Percentiles rank a stretch among this genome's conserved stretches.
phyloP scores from a whole-genome alignment of 2,888 invertebrate species.

The Dicranocentrus wangi region DNA sequence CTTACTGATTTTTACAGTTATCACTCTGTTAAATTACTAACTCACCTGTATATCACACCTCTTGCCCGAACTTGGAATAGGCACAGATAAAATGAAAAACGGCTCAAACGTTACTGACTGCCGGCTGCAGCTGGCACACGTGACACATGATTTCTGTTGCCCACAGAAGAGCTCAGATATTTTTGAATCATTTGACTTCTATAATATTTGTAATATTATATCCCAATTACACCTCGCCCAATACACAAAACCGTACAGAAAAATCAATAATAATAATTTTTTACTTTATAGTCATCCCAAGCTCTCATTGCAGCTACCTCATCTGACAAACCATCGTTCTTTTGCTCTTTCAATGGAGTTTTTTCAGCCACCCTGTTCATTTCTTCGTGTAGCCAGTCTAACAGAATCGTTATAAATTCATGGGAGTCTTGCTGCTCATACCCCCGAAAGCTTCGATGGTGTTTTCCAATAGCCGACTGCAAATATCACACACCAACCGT shows the following conservation, averaged over 20 bases:
- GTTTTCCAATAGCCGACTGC: conserved; percentile 84
- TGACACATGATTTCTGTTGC: conserved; percentile 87
- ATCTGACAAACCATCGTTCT: conserved; percentile 73
- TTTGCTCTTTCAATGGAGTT: conserved; percentile 74
- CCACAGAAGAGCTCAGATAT: conserved; percentile 89
- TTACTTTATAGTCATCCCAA: conserved; percentile 82
- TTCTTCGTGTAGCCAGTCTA: conserved; percentile 92
- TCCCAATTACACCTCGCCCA: too few relatives aligned
- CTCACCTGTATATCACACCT: conserved; percentile 66
- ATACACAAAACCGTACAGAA: too few relatives aligned
- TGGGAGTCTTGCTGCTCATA: conserved; percentile 92
- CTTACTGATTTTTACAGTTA: too few relatives aligned
- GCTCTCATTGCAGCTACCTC: conserved; percentile 77
- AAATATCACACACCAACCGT: conserved; percentile 58
- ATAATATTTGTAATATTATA: too few relatives aligned
- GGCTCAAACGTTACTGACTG: conserved; percentile 89
- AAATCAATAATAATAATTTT: conserved; percentile 7
- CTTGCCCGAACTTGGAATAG: conserved; percentile 78
- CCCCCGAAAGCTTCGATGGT: conserved; percentile 83
- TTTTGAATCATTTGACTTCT: conserved; percentile 81
- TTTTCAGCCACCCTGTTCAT: conserved; percentile 78
- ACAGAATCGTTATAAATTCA: conserved; percentile 89
- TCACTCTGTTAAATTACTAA: too few relatives aligned
- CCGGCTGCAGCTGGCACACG: conserved; percentile 83
- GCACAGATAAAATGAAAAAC: conserved; percentile 89